Evolutionary conservation across 2,888 invertebrate genomes (phyloP), one percentile per base, ranked within the genome.

Genomic region (Caenorhabditis wallacei): DNA sequence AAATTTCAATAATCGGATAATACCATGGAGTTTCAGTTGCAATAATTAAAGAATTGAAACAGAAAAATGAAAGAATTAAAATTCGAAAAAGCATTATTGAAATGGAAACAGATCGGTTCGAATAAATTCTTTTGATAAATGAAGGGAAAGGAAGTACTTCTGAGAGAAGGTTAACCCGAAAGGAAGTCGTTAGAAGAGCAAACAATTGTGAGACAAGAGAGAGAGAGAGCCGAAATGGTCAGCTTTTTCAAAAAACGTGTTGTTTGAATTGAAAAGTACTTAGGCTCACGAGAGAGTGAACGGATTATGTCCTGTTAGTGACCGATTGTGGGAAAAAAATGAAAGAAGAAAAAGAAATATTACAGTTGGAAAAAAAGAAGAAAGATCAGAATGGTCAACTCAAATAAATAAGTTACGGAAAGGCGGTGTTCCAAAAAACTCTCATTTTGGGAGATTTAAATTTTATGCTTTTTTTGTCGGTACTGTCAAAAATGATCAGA

Each of bases 21-120:
- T 81, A 84, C 84, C 84, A 84, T n/a, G 86, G 86, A 13, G 70
- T 82, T 13, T 84, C 82, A 4, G 70, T 61, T 7, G 71, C 70
- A 2, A 46, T 2, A 35, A 48, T 30, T 37, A 46, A n/a, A 56
- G 40, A 59, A 48, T 22, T 54, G 24, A 48, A 79, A 46, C 43
- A 64, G 18, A 70, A 24, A 8, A 48, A n/a, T 24, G 56, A 30
- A 5, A 79, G 22, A 18, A 68, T 46, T 4, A 53, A 4, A 22
- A 51, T 5, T 26, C 48, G 57, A 24, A 75, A 46, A 26, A 40
- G 30, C 54, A 46, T 54, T 40, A n/a, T n/a, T 30, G 8, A 30
- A 30, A 30, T 30, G 30, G 8, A 5, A 30, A 30, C 3, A 30
- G 30, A 72, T 72, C 43, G 46, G 46, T 46, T 2, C 22, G 35